These are phyloP conservation scores for Bibio marci DNA, from an alignment of 2,888 invertebrate species.

Conservation along the genomic window DNA sequence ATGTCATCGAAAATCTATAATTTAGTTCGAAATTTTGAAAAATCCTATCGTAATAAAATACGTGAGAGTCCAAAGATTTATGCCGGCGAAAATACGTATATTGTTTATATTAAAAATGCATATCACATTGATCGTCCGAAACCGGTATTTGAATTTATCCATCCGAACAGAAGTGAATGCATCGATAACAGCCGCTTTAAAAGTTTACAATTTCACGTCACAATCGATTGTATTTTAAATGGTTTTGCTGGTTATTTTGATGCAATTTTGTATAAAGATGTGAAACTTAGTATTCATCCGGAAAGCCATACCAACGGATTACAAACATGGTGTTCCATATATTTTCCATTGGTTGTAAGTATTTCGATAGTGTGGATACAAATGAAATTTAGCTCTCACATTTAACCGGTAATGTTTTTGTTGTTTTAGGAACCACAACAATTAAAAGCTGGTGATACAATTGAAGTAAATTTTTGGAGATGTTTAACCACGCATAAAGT, in stretches of 20 bases:
- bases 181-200: conserved; percentile 59
- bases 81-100: conserved; percentile 69
- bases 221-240: conserved; percentile 66
- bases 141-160: conserved; percentile 66
- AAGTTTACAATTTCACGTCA: conserved; percentile 46
- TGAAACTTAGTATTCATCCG: conserved; percentile 79
- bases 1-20: conserved; percentile 76
- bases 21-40: conserved; percentile 50
- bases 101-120: conserved; percentile 70
- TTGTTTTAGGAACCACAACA: conserved; percentile 29
- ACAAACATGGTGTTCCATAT: conserved; percentile 97
- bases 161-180: conserved; percentile 60
- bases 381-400: neutral
- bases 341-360: conserved; percentile 70
- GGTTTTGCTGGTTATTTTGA: conserved; percentile 96
- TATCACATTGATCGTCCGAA: conserved; percentile 24
- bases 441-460: conserved; percentile 47
- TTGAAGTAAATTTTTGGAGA: conserved; percentile 79
- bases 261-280: conserved; percentile 61
- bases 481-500: conserved; percentile 61
- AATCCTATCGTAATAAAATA: conserved; percentile 18
- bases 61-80: conserved; percentile 16
- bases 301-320: conserved; percentile 75
- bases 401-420: conserved; percentile 11
- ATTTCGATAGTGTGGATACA: conserved; percentile 1